Percentiles rank a stretch among this genome's conserved stretches.
Conservation (phyloP, 2,797 vertebrate species). For the Trematomus bernacchii region DNA sequence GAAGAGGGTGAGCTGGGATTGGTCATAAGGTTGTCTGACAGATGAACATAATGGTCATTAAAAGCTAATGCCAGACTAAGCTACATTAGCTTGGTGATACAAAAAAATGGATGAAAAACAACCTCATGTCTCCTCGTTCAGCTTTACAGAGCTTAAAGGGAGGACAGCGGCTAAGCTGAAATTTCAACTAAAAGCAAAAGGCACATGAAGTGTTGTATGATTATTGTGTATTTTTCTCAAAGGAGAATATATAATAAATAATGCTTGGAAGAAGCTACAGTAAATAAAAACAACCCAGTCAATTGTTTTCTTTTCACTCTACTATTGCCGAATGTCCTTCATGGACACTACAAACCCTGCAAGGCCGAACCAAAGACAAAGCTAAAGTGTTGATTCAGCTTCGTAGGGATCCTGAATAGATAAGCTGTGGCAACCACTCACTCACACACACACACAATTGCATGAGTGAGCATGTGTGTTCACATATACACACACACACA, state of each 20-base stretch:
- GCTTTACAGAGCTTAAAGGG: slow-evolving; percentile 31
- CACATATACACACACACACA: slow-evolving; percentile 7
- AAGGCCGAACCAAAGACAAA: slow-evolving; percentile 76
- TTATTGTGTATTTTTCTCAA: background rate
- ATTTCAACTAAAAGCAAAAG: slow-evolving; percentile 31
- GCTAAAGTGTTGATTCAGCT: slow-evolving; percentile 81
- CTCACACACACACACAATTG: slow-evolving; percentile 33
- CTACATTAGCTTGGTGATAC: slow-evolving; percentile 38
- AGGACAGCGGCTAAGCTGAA: slow-evolving; percentile 11
- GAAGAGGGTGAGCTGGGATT: slow-evolving; percentile 20
- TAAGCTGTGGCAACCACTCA: slow-evolving; percentile 67
- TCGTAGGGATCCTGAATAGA: slow-evolving; percentile 74
- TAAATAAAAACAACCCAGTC: background rate
- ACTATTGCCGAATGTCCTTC: slow-evolving; percentile 51
- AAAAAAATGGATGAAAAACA: slow-evolving; percentile 37
- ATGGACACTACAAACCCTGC: slow-evolving; percentile 36
- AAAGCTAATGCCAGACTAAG: slow-evolving; percentile 59
- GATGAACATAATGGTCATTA: slow-evolving; percentile 61
- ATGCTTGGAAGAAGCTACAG: background rate
- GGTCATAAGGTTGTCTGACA: slow-evolving; percentile 42
- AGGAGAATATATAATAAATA: background rate
- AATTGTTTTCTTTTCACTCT: slow-evolving; percentile 20
- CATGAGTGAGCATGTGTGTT: background rate
- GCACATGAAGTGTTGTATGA: background rate
- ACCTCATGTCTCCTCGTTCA: slow-evolving; percentile 38